Conservation (phyloP, 2,113 vertebrate genomes). For the Chlamydotis undulata region DNA sequence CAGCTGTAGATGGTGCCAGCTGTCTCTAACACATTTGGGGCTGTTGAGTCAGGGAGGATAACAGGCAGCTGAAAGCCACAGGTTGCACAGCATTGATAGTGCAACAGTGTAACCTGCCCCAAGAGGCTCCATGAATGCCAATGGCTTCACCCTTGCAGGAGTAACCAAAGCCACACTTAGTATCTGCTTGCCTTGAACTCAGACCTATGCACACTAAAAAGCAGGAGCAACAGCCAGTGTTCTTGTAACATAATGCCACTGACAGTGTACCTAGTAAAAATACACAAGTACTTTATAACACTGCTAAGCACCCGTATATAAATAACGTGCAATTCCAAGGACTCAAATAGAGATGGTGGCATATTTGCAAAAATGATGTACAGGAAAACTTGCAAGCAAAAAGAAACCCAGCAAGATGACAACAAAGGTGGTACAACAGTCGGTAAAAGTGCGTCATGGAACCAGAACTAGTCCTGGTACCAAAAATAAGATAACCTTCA, state of each 20-base stretch:
- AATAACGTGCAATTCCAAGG: neutral
- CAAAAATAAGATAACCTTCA: neutral
- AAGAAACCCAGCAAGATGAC: neutral
- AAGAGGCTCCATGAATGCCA: rapidly evolving
- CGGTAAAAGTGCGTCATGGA: neutral
- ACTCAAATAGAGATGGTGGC: neutral
- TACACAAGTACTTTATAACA: neutral
- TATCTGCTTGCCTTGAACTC: neutral
- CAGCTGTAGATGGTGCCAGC: neutral
- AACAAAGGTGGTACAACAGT: neutral
- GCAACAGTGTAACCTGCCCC: neutral
- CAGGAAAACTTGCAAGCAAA: neutral
- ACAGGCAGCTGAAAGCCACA: rapidly evolving
- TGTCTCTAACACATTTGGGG: neutral
- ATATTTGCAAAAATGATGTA: rapidly evolving
- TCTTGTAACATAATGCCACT: neutral
- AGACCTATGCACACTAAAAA: neutral
- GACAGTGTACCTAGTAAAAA: rapidly evolving
- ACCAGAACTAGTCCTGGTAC: neutral
- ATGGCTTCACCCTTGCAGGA: neutral
- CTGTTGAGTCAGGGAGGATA: neutral
- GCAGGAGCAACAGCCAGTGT: neutral
- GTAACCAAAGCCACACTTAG: neutral
- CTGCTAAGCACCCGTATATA: neutral
- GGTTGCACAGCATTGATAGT: neutral